Conservation (phyloP, 2,113 vertebrate species). For the Bufo gargarizans region DNA sequence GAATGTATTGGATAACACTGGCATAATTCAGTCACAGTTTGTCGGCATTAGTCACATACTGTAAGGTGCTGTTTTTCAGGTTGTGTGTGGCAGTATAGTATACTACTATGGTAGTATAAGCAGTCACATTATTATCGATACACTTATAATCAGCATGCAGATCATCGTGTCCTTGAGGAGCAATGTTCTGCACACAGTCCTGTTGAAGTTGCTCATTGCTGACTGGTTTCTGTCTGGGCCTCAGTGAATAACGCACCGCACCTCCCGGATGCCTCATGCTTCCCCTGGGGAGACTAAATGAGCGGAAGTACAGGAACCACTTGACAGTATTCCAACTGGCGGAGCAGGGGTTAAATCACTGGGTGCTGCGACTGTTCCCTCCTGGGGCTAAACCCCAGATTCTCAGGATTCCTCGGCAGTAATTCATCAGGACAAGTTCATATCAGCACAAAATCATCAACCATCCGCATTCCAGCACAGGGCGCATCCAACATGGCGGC, state of each 20-base stretch:
- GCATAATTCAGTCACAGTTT: background rate
- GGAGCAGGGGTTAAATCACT: conserved; percentile 28
- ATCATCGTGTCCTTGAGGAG: background rate
- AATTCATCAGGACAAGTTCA: conserved; percentile 22
- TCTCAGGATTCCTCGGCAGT: conserved; percentile 10
- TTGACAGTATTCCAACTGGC: background rate
- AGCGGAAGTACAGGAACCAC: conserved; percentile 9
- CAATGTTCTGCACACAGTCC: background rate
- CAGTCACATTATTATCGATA: no score
- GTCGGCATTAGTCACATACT: background rate
- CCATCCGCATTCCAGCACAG: background rate
- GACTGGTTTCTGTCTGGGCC: conserved; percentile 7
- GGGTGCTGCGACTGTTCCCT: background rate
- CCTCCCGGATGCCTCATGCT: background rate
- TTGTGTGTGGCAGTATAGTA: background rate
- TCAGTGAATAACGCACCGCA: conserved; percentile 35
- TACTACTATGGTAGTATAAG: no score
- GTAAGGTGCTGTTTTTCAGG: background rate
- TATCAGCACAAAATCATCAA: background rate
- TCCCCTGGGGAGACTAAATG: background rate
- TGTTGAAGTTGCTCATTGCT: background rate
- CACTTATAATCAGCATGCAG: no score
- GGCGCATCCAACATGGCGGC: background rate
- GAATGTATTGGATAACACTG: background rate
- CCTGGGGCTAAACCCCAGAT: conserved; percentile 52